phyloP scores from a whole-genome alignment of 2,888 invertebrate genomes.

The Drosophila ochracea region DNA sequence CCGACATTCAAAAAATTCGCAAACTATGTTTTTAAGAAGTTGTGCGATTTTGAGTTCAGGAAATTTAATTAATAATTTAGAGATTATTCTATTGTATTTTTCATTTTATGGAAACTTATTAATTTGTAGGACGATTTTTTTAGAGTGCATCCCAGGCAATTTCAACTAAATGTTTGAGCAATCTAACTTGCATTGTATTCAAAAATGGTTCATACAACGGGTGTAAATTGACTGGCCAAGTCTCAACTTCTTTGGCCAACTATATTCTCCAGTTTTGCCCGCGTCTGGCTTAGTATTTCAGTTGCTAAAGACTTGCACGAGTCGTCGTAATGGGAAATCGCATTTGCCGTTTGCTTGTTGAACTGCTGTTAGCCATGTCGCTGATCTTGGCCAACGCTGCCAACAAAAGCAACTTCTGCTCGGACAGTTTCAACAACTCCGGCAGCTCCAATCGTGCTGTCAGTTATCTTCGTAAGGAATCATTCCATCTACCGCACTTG shows the following conservation, averaged over 20 bases:
- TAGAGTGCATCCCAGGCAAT: background rate
- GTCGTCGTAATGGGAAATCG: constrained; percentile 43
- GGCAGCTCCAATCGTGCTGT: constrained; percentile 29
- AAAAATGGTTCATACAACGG: constrained; percentile 19
- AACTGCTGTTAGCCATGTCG: constrained; percentile 8
- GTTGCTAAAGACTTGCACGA: constrained; percentile 30
- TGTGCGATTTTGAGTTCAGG: background rate
- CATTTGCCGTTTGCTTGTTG: constrained; percentile 13
- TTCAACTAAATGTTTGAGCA: constrained; percentile 52
- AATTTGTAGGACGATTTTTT: rapidly evolving
- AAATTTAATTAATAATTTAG: background rate
- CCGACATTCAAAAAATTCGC: background rate
- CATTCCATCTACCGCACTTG: constrained; percentile 30
- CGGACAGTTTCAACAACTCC: constrained; percentile 7
- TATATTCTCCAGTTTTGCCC: constrained; percentile 1
- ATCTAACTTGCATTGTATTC: constrained; percentile 45
- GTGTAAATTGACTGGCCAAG: constrained; percentile 40
- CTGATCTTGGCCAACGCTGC: constrained; percentile 18
- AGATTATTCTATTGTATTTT: background rate
- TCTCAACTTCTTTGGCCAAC: constrained; percentile 11
- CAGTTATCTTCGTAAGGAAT: constrained; percentile 54
- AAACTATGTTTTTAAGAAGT: background rate
- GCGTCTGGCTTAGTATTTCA: constrained; percentile 16
- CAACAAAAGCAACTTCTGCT: background rate
- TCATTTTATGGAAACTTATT: background rate